These are phyloP conservation scores for Diploscapter pachys DNA, from an alignment of 1,140 invertebrate genomes.

Conservation along the genomic window DNA sequence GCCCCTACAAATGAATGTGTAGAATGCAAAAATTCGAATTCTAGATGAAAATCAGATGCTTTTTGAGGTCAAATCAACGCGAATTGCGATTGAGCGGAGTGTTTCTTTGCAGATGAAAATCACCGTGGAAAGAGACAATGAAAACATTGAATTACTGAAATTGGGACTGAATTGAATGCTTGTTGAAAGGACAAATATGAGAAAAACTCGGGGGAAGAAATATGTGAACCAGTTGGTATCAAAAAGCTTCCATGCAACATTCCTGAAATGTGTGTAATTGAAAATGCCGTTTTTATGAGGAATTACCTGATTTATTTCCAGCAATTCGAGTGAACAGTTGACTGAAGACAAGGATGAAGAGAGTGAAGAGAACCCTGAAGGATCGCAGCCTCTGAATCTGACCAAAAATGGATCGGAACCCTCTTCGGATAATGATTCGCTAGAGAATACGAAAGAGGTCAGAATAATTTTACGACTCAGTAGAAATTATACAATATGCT, in stretches of 20 bases:
- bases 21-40: too few species aligned
- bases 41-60: too few species aligned
- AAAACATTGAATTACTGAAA: not conserved
- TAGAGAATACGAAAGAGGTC: constrained; percentile 31
- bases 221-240: not conserved
- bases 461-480: constrained; percentile 1
- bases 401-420: constrained; percentile 16
- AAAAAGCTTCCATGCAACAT: not conserved
- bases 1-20: too few species aligned
- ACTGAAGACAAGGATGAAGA: constrained; percentile 10
- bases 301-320: not conserved
- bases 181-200: not conserved
- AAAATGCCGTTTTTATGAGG: too few species aligned
- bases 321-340: constrained; percentile 3
- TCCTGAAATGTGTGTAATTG: too few species aligned
- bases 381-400: constrained; percentile 16
- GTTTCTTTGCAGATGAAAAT: not conserved
- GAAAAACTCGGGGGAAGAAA: not conserved
- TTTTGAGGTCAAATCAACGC: too few species aligned
- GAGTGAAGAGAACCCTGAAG: not conserved
- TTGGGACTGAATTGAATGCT: not conserved
- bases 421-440: constrained; percentile 17
- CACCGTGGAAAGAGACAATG: not conserved
- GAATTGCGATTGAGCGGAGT: not conserved
- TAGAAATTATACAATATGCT: not conserved